Evolutionary conservation across 2,797 vertebrate species (phyloP), one percentile per base, ranked within the genome.

Genomic region (Epinephelus awoara): DNA sequence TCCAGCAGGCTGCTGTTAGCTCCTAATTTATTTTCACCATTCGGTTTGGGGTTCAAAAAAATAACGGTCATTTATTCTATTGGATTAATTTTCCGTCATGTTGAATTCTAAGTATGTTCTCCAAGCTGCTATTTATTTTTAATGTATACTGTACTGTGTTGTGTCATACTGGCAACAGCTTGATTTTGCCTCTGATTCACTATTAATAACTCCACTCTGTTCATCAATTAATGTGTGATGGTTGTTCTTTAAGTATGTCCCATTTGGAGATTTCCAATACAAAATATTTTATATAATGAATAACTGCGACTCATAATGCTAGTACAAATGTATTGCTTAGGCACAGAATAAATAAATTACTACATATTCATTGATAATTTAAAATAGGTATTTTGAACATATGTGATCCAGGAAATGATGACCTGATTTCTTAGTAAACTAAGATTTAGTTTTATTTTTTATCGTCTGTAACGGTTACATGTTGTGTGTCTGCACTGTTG

Each of bases 151-250:
- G 10, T 18, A 54, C 42, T 49, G 7, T 14, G 14, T 2, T 34
- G 34, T 34, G 34, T 34, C 34, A 34, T 34, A 34, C 34, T 34
- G 7, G 34, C 34, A 34, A 34, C 34, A 34, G 34, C 34, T n/a
- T 61, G 18, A 72, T 71, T 77, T 50, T 65, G 13, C 38, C 14
- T 4, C 40, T 61, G n/a, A 67, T 49, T 46, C 40, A 27, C n/a
- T 67, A 40, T 38, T 38, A 67, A 61, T 61, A 27, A 21, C 9
- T 47, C 13, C 7, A 44, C 29, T 40, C 5, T 57, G 3, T 69
- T 3, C 7, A 19, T 57, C 15, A 65, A 13, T 46, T 27, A 51
- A 7, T 57, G 27, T 1, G 13, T 23, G 15, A 40, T 49, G 40
- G 5, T 47, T 70, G 18, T 14, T 34, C 34, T 23, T 11, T 29